Percentiles rank a stretch among this genome's conserved stretches.
Evolutionary conservation across 2,797 vertebrate genomes (phyloP).

Genomic region (Catharus ustulatus): DNA sequence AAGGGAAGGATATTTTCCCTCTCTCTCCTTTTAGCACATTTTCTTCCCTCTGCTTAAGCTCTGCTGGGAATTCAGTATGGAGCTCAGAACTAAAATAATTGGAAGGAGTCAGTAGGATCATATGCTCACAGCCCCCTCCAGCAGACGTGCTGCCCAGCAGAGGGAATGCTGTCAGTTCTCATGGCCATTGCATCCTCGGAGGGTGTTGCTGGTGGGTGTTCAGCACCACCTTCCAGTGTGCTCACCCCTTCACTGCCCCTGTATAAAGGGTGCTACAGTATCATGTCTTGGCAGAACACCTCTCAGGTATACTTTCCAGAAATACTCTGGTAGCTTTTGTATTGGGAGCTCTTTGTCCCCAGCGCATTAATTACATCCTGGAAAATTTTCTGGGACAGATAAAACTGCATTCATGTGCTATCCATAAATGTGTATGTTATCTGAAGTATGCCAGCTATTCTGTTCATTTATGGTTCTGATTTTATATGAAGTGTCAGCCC

Average conservation of each 20-base stretch:
- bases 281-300: background rate
- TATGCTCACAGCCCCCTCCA: background rate
- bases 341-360: background rate
- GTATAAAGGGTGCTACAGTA: background rate
- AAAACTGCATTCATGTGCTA: background rate
- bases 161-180: background rate
- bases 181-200: background rate
- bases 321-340: background rate
- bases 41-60: background rate
- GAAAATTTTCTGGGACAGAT: background rate
- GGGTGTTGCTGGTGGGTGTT: background rate
- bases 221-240: background rate
- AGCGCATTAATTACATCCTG: background rate
- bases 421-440: background rate
- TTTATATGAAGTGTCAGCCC: background rate
- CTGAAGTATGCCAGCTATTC: conserved; percentile 25
- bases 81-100: background rate
- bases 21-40: background rate
- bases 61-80: background rate
- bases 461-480: conserved; percentile 6
- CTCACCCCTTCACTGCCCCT: background rate
- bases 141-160: background rate
- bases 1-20: background rate
- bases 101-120: background rate
- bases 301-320: background rate